Base-by-base conservation (phyloP, 1,140 invertebrate genomes). In the Panulirus ornatus region DNA sequence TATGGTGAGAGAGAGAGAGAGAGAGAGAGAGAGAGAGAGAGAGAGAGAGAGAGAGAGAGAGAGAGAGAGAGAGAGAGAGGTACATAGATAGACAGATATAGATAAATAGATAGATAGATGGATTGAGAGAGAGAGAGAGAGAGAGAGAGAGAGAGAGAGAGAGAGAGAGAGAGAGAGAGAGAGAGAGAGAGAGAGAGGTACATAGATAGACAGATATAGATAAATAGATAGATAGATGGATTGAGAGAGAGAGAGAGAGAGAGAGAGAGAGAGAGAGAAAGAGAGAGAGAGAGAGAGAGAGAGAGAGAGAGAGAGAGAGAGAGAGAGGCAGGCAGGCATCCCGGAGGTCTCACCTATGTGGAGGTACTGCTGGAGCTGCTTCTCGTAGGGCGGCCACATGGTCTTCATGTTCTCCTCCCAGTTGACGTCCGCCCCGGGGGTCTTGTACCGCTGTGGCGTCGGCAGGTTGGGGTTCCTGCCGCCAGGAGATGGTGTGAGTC, bases 361-460 rank as follows among this genome's bases (percentile, higher is more conserved):
- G 36, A 97, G 94, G 94, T 97, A 98, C 22, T 95, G 95, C 93
- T 97, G 96, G 91, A 96, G 95, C 1, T 94, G 94, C 2, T 94
- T 93, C 92, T 97, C 96, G 92, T 97, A 98, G 83, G 96, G 95
- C 0, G 97, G 96, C 97, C 97, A 98, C 66, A 97, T 11, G 96
- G 93, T 76, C 96, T 96, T 92, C 96, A 96, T 91, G 95, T 95
- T 85, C 94, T 94, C 96, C 95, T 96, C 78, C 96, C 95, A 87
- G 95, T 94, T 71, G 94, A 94, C 91, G 95, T 95, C 14, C 0
- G 71, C 70, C 2, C 73, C 63, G 2, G 95, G 94, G 14, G 94
- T 95, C 54, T 95, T 93, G 94, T 95, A 96, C 86, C 93, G 94
- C 44, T 94, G 94, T 85, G 94, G 95, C 94, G 94, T 95, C 73